A percentile compares a stretch with the other conserved stretches of the same genome.
These are phyloP conservation scores for Leptinotarsa juncta DNA, from an alignment of 2,888 invertebrate genomes.

Conservation along the genomic window DNA sequence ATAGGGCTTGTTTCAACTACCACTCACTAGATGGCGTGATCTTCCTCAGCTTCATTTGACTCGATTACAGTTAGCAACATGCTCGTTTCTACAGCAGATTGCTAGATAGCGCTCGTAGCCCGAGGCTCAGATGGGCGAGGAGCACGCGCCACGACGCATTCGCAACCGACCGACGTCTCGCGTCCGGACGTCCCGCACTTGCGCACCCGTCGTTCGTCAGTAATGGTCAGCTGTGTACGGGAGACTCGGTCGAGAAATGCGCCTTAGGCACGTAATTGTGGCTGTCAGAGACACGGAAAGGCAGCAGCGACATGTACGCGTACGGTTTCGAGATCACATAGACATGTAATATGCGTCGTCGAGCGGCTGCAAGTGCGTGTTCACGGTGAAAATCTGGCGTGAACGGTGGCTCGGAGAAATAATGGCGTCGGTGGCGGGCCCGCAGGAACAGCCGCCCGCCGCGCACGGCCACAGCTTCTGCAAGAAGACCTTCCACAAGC, in stretches of 20 bases:
- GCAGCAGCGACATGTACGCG: slow-evolving; percentile 67
- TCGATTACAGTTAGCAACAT: too few species aligned
- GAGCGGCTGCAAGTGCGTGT: slow-evolving; percentile 63
- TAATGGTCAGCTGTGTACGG: slow-evolving; percentile 63
- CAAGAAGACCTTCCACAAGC: slow-evolving; percentile 99
- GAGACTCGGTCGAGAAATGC: slow-evolving; percentile 61
- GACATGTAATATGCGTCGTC: slow-evolving; percentile 68
- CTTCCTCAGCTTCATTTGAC: too few species aligned
- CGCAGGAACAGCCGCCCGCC: slow-evolving; percentile 70
- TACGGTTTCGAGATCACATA: slow-evolving; percentile 72
- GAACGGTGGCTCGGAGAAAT: slow-evolving; percentile 71
- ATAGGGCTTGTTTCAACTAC: too few species aligned
- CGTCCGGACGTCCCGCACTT: slow-evolving; percentile 57
- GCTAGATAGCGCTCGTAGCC: slow-evolving; percentile 28
- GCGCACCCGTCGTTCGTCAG: slow-evolving; percentile 60
- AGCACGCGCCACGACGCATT: slow-evolving; percentile 44
- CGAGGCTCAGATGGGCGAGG: slow-evolving; percentile 34
- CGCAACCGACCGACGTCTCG: slow-evolving; percentile 42
- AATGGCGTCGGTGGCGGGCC: slow-evolving; percentile 68
- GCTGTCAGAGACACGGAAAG: slow-evolving; percentile 62
- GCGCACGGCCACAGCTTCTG: slow-evolving; percentile 95
- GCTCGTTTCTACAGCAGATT: too few species aligned
- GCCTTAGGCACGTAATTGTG: slow-evolving; percentile 64
- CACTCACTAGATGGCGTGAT: too few species aligned
- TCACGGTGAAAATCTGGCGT: slow-evolving; percentile 73